Percentiles rank a stretch among this genome's conserved stretches.
phyloP scores from a whole-genome alignment of 1,140 invertebrate genomes.

The Akabosia matsudoensis region DNA sequence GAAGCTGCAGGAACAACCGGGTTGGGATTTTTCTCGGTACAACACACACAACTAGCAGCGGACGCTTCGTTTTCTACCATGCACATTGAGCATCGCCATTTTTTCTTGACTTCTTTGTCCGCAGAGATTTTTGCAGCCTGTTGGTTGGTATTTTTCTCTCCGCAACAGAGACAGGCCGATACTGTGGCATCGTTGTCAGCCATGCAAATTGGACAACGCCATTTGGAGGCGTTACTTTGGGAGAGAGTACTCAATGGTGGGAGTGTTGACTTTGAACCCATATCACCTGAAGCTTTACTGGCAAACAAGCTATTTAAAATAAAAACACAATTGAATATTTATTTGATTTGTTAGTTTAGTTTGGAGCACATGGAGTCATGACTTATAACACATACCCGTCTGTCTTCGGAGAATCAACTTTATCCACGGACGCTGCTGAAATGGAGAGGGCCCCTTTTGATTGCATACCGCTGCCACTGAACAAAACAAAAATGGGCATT shows the following conservation, averaged over 20 bases:
- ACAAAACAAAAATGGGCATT: neutral
- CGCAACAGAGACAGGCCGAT: neutral
- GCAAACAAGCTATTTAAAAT: too few relatives aligned
- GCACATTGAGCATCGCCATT: neutral
- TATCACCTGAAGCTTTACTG: too few relatives aligned
- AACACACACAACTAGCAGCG: neutral
- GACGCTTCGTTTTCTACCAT: neutral
- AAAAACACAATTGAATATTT: too few relatives aligned
- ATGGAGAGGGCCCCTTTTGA: neutral
- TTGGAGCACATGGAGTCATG: too few relatives aligned
- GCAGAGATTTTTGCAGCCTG: neutral
- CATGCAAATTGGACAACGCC: conserved; percentile 8
- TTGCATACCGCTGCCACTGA: neutral
- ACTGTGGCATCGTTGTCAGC: neutral
- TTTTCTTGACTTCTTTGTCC: neutral
- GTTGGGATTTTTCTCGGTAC: neutral
- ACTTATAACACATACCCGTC: too few relatives aligned
- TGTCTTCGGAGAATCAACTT: neutral
- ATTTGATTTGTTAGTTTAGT: too few relatives aligned
- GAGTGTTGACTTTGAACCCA: neutral
- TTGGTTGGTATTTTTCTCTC: neutral
- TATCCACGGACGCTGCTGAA: neutral
- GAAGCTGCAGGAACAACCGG: neutral
- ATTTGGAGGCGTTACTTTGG: neutral
- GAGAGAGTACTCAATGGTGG: neutral